A percentile compares a stretch with the other conserved stretches of the same genome.
Conservation (phyloP, 1,140 invertebrate species). For the Bombus turneri region DNA sequence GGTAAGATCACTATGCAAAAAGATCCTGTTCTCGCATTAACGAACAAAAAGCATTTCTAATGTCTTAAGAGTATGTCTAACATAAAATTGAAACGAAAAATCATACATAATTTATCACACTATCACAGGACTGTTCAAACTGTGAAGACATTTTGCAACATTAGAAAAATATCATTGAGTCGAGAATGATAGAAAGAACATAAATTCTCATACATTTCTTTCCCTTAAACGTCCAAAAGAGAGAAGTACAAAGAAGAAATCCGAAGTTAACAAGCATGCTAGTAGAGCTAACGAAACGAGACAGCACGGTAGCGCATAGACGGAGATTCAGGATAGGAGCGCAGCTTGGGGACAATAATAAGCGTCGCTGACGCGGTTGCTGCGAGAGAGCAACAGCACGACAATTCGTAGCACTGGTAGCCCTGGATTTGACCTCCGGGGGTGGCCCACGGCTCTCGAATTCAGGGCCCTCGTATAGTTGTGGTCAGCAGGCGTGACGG, state of each 20-base stretch:
- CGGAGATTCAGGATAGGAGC: slow-evolving; percentile 38
- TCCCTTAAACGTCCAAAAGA: background rate
- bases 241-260: no score
- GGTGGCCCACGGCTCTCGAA: slow-evolving; percentile 56
- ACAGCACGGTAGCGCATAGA: no score
- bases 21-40: no score
- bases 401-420: slow-evolving; percentile 39
- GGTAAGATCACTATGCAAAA: no score
- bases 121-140: no score
- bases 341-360: slow-evolving; percentile 47
- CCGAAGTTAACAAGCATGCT: background rate
- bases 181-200: background rate
- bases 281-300: background rate
- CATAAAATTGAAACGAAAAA: no score
- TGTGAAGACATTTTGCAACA: no score
- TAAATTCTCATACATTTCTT: background rate
- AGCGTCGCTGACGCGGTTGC: slow-evolving; percentile 49
- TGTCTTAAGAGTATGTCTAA: no score
- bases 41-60: no score
- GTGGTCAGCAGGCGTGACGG: slow-evolving; percentile 81
- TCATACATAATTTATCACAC: no score
- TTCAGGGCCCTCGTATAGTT: slow-evolving; percentile 76
- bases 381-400: slow-evolving; percentile 21
- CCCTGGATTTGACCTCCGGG: slow-evolving; percentile 22
- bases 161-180: no score